Percentiles rank a stretch among this genome's conserved stretches.
Conservation (phyloP, 2,888 invertebrate species). For the Eupithecia subfuscata region DNA sequence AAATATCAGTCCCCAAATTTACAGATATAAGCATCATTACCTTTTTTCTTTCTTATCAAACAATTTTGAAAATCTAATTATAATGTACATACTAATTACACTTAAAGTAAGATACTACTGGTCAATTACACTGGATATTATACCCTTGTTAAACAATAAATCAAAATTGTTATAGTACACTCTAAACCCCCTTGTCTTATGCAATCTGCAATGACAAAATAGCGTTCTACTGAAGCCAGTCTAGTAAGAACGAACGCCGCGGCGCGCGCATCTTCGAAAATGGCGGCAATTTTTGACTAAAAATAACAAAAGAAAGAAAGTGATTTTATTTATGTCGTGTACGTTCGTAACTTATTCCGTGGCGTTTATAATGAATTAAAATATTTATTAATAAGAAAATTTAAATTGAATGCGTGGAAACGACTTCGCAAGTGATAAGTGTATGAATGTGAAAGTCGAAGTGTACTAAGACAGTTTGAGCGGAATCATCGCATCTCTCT, state of each 20-base stretch:
- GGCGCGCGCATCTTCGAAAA: conserved; percentile 65
- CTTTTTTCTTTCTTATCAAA: not conserved
- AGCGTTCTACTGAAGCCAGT: conserved; percentile 65
- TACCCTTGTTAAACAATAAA: not conserved
- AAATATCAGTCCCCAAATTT: conserved; percentile 15
- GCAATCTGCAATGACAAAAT: not conserved
- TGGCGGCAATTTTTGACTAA: conserved; percentile 53
- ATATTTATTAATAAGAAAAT: not conserved
- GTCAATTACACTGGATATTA: not conserved
- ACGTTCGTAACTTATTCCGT: conserved; percentile 19
- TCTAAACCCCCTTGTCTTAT: not conserved
- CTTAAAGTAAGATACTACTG: not conserved
- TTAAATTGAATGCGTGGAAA: not conserved
- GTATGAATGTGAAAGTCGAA: conserved; percentile 72
- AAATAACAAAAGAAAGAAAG: conserved; percentile 52
- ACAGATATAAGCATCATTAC: conserved; percentile 14
- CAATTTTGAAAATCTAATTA: not conserved
- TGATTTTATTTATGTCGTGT: conserved; percentile 3
- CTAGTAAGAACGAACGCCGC: conserved; percentile 53
- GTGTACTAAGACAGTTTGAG: conserved; percentile 1
- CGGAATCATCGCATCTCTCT: not conserved
- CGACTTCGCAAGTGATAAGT: conserved; percentile 14
- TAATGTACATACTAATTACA: not conserved
- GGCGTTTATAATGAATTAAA: conserved; percentile 21
- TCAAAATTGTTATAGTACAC: not conserved